Percentiles rank a stretch among this genome's conserved stretches.
Conservation (phyloP, 2,113 vertebrate species). For the Pseudorasbora parva region DNA sequence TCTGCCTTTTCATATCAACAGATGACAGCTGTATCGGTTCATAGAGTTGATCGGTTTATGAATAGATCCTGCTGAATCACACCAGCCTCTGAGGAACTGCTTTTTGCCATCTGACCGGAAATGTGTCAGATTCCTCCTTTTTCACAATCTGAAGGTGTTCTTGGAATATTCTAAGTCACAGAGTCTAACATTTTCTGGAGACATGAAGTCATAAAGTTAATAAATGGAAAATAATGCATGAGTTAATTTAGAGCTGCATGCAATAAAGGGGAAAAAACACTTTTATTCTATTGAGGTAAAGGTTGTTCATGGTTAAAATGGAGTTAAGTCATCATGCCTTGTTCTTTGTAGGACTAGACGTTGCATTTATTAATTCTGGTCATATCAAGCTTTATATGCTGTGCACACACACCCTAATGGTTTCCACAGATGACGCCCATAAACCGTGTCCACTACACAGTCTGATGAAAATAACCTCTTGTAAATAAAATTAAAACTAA, state of each 20-base stretch:
- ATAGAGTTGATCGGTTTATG: background rate
- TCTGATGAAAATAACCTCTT: background rate
- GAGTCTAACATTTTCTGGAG: background rate
- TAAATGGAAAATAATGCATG: background rate
- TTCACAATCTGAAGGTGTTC: conserved; percentile 12
- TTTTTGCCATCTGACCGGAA: conserved; percentile 25
- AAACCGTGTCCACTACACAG: background rate
- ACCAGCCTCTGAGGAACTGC: background rate
- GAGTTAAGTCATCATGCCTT: background rate
- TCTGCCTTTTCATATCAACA: background rate
- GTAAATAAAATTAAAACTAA: too few relatives aligned
- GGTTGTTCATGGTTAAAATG: background rate
- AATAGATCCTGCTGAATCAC: conserved; percentile 6
- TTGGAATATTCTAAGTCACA: background rate
- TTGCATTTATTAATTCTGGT: background rate
- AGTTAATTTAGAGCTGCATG: background rate
- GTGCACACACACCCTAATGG: too few relatives aligned
- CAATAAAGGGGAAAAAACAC: background rate
- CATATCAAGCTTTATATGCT: too few relatives aligned
- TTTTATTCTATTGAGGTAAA: background rate
- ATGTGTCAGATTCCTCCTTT: conserved; percentile 2
- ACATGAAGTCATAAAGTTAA: background rate
- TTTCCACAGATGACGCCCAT: background rate
- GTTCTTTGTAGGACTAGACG: background rate
- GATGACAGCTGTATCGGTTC: background rate